phyloP scores from a whole-genome alignment of 2,888 invertebrate species.

The Zygaena filipendulae region DNA sequence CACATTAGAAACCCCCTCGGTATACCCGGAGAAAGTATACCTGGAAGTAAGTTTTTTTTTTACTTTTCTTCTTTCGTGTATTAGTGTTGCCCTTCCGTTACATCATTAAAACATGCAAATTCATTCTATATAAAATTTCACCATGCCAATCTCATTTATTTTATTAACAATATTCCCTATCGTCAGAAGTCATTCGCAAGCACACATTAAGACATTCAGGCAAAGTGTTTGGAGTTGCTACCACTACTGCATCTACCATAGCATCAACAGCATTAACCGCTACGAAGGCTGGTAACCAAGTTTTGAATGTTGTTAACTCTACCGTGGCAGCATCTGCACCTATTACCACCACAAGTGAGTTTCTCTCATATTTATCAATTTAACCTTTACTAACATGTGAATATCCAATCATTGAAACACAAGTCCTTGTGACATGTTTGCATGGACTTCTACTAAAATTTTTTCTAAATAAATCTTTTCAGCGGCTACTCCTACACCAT shows the following conservation, averaged over 20 bases:
- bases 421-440: too few relatives aligned
- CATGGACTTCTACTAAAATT: too few relatives aligned
- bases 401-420: too few relatives aligned
- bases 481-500: slow-evolving; percentile 57
- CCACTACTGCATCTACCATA: slow-evolving; percentile 61
- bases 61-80: slow-evolving; percentile 2
- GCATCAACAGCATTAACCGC: slow-evolving; percentile 54
- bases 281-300: slow-evolving; percentile 46
- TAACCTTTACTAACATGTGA: slow-evolving; percentile 13
- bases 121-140: too few relatives aligned
- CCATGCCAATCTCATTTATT: too few relatives aligned
- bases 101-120: too few relatives aligned
- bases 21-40: slow-evolving; percentile 71
- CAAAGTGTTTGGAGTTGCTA: slow-evolving; percentile 71
- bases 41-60: slow-evolving; percentile 68
- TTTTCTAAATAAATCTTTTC: slow-evolving; percentile 48
- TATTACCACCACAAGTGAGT: slow-evolving; percentile 60
- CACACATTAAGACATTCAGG: slow-evolving; percentile 82
- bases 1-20: slow-evolving; percentile 64
- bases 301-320: slow-evolving; percentile 43
- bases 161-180: slow-evolving; percentile 3
- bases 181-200: slow-evolving; percentile 70
- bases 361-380: slow-evolving; percentile 14
- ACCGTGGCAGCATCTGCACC: slow-evolving; percentile 52
- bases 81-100: too few relatives aligned